phyloP scores from a whole-genome alignment of 2,113 vertebrate species.

The Anolis carolinensis region DNA sequence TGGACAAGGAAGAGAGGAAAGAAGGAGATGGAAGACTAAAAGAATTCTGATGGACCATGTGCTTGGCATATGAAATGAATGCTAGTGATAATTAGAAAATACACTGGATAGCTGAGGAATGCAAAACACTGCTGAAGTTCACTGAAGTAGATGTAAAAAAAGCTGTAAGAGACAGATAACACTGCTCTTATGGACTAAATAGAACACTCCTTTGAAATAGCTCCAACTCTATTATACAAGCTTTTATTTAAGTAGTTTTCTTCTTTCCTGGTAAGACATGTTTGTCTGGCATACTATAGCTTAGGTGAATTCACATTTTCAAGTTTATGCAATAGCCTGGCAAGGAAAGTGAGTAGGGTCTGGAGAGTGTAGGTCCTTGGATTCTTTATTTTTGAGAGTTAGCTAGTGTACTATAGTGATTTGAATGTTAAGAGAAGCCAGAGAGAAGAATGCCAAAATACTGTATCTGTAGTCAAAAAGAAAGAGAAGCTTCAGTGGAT shows the following conservation, averaged over 20 bases:
- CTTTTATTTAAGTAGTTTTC: slow-evolving; percentile 2
- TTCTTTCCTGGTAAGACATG: neutral
- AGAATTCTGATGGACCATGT: neutral
- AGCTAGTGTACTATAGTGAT: neutral
- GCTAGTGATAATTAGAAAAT: slow-evolving; percentile 23
- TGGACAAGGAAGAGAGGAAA: neutral
- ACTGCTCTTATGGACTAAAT: neutral
- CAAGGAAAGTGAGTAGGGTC: neutral
- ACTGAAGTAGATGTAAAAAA: neutral
- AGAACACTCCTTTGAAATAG: slow-evolving; percentile 1
- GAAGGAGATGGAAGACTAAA: neutral
- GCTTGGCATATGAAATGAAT: neutral
- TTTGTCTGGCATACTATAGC: neutral
- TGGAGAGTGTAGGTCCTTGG: neutral
- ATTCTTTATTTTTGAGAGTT: neutral
- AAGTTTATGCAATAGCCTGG: neutral
- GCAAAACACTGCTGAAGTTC: slow-evolving; percentile 6
- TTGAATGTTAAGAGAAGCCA: neutral
- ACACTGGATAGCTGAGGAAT: neutral
- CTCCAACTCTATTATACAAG: neutral
- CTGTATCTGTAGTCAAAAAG: no score
- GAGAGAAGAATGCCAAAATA: no score
- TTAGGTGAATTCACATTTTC: neutral
- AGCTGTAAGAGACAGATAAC: neutral
- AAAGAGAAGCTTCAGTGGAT: no score